Evolutionary conservation across 1,140 invertebrate species (phyloP).

Genomic region (Papilio polytes): DNA sequence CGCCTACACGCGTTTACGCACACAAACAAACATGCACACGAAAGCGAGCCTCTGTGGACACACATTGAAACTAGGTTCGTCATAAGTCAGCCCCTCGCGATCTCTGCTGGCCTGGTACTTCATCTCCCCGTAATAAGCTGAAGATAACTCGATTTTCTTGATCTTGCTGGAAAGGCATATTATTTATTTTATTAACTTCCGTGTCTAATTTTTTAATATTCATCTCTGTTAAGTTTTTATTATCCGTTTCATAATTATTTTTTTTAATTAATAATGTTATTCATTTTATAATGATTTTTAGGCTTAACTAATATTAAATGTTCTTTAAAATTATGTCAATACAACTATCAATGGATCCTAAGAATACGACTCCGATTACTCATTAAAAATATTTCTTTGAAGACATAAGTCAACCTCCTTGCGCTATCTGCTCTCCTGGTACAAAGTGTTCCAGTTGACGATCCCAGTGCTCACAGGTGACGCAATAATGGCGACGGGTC

Average conservation of each 20-base stretch:
- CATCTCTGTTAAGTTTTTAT: constrained; percentile 1
- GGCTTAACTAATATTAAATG: neutral
- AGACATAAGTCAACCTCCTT: constrained; percentile 48
- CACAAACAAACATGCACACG: constrained; percentile 58
- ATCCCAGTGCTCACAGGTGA: constrained; percentile 65
- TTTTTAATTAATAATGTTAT: no score
- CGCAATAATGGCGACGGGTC: constrained; percentile 41
- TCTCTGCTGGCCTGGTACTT: constrained; percentile 76
- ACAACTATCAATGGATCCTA: neutral
- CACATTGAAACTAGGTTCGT: constrained; percentile 74
- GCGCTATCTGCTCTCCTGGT: constrained; percentile 66
- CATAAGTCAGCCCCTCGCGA: constrained; percentile 70
- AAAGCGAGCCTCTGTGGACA: constrained; percentile 48
- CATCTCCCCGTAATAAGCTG: constrained; percentile 81
- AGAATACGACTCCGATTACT: constrained; percentile 38
- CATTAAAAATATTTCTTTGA: constrained; percentile 29
- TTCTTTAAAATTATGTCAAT: neutral
- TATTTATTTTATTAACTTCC: constrained; percentile 73
- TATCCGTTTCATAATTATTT: no score
- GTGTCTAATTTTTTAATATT: constrained; percentile 60
- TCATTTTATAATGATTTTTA: constrained; percentile 9
- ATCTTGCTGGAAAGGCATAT: constrained; percentile 65
- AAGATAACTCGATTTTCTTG: constrained; percentile 81
- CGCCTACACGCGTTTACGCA: constrained; percentile 71
- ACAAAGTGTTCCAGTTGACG: constrained; percentile 80